Base-by-base conservation (phyloP, 2,113 vertebrate species). In the Sinosuthora webbiana region DNA sequence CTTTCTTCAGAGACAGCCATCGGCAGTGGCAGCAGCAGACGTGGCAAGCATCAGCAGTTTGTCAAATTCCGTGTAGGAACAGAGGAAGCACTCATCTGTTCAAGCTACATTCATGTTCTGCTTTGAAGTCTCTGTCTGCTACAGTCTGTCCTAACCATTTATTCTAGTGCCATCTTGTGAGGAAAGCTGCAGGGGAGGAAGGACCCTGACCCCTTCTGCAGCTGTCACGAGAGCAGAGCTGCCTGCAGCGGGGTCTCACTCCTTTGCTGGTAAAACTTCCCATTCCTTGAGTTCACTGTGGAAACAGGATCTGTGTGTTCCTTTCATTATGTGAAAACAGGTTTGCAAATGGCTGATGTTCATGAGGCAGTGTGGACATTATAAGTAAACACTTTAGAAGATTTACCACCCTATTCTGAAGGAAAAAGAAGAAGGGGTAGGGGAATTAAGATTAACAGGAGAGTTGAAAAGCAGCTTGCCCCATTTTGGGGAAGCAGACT, bases 71-170 rank as follows among this genome's bases (percentile, higher is more conserved):
- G 1, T 31, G 59, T 18, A 59, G 60, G 52, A 93, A 5, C 73
- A 70, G 56, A 62, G 87, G 62, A 70, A 86, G 39, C 69, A 33
- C 69, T 95, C 73, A 22, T 68, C 83, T 91, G 35, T 60, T 93
- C 49, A 28, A 68, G 74, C 74, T 75, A 22, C 60, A 9, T 82
- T 87, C 63, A 27, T 84, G 77, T 31, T 94, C 63, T 64, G 65
- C 74, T 89, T 94, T 87, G 25, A 82, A 81, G 44, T 39, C 64
- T 44, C 65, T 44, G 47, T 75, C 52, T 68, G 77, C 60, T 8
- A 0, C 22, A 52, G 53, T 30, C 62, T 89, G 65, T 60, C 73
- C 81, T 50, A 23, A 8, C 33, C 64, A 3, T 83, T 94, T 75
- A 16, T 80, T 68, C 23, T 39, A 27, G 50, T 55, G 83, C 30